A percentile compares a stretch with the other conserved stretches of the same genome.
phyloP scores from a whole-genome alignment of 2,113 vertebrate genomes.

The Centropus unirufus region DNA sequence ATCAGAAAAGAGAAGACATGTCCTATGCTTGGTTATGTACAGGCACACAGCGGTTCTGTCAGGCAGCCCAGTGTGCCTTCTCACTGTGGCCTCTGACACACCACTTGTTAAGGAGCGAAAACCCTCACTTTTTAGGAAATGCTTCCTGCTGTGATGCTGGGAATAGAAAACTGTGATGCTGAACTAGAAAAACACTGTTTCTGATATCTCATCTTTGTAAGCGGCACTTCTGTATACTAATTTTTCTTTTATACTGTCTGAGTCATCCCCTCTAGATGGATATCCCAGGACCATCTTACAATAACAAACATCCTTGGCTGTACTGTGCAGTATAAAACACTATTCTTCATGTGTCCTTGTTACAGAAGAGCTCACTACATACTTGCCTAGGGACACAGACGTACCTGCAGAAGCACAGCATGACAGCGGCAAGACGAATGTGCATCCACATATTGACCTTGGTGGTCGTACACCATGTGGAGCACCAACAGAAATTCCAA shows the following conservation, averaged over 20 bases:
- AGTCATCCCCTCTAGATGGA: not conserved
- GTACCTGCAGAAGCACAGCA: not conserved
- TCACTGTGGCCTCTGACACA: not conserved
- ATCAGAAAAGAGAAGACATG: not conserved
- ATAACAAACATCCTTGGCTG: slow-evolving; percentile 9
- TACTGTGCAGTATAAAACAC: not conserved
- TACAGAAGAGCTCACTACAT: slow-evolving; percentile 5
- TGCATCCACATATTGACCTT: not conserved
- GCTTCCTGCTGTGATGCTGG: not conserved
- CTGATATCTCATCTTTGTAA: not conserved
- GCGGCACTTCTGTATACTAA: not conserved
- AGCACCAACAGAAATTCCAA: not conserved
- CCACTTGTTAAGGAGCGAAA: not conserved
- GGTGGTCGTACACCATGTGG: not conserved
- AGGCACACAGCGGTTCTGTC: no score
- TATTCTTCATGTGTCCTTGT: not conserved
- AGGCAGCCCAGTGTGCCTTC: not conserved
- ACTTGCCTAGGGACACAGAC: slow-evolving; percentile 37
- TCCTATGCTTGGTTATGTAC: not conserved
- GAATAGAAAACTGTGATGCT: not conserved
- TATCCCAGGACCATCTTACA: not conserved
- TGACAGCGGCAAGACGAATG: not conserved
- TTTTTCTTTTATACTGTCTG: not conserved
- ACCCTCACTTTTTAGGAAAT: not conserved
- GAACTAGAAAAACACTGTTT: not conserved